Conservation (phyloP, 2,797 vertebrate genomes). For the Neomorphus geoffroyi region DNA sequence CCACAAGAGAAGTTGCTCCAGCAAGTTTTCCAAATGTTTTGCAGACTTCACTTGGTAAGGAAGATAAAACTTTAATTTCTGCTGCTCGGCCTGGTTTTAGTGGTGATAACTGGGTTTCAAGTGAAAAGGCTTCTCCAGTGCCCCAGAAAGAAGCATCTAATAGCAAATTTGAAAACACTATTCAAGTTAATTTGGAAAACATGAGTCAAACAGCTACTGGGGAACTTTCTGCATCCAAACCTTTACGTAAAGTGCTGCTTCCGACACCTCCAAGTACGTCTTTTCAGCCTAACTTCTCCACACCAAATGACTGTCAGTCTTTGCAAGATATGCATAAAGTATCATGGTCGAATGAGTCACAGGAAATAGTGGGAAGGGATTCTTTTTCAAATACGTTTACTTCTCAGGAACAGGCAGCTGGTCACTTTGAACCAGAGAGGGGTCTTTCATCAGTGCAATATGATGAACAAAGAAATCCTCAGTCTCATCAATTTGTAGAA, state of each 20-base stretch:
- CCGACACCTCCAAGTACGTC: slow-evolving; percentile 74
- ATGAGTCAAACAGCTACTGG: slow-evolving; percentile 1
- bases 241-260: slow-evolving; percentile 80
- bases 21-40: slow-evolving; percentile 8
- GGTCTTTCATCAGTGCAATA: slow-evolving; percentile 52
- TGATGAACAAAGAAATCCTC: slow-evolving; percentile 66
- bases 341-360: slow-evolving; percentile 52
- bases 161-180: slow-evolving; percentile 29
- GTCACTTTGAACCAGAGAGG: slow-evolving; percentile 58
- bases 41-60: slow-evolving; percentile 7
- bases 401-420: slow-evolving; percentile 65
- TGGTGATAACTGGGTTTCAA: slow-evolving; percentile 47
- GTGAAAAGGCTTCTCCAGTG: neutral
- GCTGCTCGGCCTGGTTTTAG: slow-evolving; percentile 13
- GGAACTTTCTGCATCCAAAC: slow-evolving; percentile 71
- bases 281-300: slow-evolving; percentile 74
- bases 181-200: slow-evolving; percentile 25
- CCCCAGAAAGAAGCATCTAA: slow-evolving; percentile 55
- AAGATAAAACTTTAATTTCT: slow-evolving; percentile 42
- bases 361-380: slow-evolving; percentile 56
- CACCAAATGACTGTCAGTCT: slow-evolving; percentile 52
- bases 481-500: slow-evolving; percentile 54
- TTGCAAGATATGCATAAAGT: slow-evolving; percentile 54
- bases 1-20: slow-evolving; percentile 72
- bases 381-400: slow-evolving; percentile 58